Base-by-base conservation (phyloP, 2,797 vertebrate genomes). In the Jordanella pulchra region DNA sequence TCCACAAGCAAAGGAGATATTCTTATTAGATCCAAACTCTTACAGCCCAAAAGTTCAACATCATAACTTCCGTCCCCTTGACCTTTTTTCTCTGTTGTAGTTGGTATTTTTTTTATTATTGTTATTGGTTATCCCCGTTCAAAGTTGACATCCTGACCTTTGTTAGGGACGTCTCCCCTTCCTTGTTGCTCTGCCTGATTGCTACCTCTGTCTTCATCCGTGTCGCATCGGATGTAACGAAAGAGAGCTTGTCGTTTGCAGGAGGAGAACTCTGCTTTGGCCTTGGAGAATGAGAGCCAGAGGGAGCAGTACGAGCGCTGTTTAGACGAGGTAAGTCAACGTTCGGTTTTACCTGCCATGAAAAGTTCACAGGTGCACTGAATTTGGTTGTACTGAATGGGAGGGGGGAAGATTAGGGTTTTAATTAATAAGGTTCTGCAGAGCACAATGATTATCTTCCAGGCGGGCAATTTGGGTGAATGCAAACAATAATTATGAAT, bases 251-350 rank as follows among this genome's bases (percentile, higher is more conserved):
- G 42, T 83, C 42, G 77, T 83, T 89, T 77, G 67, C 93, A 98
- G 97, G 96, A 95, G 72, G 89, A 94, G 86, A 98, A 98, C 83
- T 96, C 95, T 1, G 91, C 93, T 0, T 79, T 98, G 93, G 95
- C 95, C 75, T 86, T 86, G 88, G 96, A 97, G 94, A 98, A 98
- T 45, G 94, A 96, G 89, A 96, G 85, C 92, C 97, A 98, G 91
- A 93, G 97, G 90, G 95, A 96, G 30, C 96, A 97, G 84, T 98
- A 98, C 70, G 97, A 98, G 75, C 92, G 93, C 71, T 98, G 97
- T 72, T 94, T 98, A 0, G 97, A 98, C 68, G 96, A 98, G 96
- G 97, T 98, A 93, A 95, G 94, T 32, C 7, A 39, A 9, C 56
- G 3, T 17, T 35, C 23, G 21, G 48, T 65, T 48, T 65, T 48